phyloP scores from a whole-genome alignment of 1,140 invertebrate genomes.

The Drosophila equinoxialis region DNA sequence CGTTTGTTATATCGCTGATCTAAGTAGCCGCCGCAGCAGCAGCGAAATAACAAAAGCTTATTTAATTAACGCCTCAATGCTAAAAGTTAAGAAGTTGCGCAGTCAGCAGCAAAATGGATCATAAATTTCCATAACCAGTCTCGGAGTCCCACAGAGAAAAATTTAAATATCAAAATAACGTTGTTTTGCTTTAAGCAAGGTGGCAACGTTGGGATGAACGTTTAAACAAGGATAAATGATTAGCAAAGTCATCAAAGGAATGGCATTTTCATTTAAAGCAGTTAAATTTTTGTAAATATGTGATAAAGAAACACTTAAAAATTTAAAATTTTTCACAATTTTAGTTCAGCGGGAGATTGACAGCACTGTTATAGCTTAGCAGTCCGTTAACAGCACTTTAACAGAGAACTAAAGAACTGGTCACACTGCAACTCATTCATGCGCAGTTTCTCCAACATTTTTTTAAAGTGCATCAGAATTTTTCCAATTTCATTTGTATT shows the following conservation, averaged over 20 bases:
- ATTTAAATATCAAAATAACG: conserved; percentile 20
- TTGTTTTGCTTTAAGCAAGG: neutral
- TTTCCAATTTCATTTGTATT: conserved; percentile 22
- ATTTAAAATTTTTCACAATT: no score
- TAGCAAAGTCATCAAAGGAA: no score
- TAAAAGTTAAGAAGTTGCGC: conserved; percentile 48
- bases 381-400: conserved; percentile 13
- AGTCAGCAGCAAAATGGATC: conserved; percentile 30
- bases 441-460: conserved; percentile 28
- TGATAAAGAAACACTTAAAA: no score
- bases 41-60: conserved; percentile 55
- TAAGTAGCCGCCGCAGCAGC: conserved; percentile 43
- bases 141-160: neutral
- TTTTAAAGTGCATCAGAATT: conserved; percentile 67
- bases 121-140: conserved; percentile 18
- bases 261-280: no score
- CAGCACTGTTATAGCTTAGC: conserved; percentile 25
- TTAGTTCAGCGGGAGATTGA: conserved; percentile 23
- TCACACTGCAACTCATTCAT: no score
- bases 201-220: conserved; percentile 7
- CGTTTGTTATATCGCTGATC: conserved; percentile 58
- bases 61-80: conserved; percentile 67
- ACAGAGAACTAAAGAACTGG: no score
- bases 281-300: no score
- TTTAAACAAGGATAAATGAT: no score